A percentile compares a stretch with the other conserved stretches of the same genome.
phyloP scores from a whole-genome alignment of 2,113 vertebrate species.

The Silurus glanis region DNA sequence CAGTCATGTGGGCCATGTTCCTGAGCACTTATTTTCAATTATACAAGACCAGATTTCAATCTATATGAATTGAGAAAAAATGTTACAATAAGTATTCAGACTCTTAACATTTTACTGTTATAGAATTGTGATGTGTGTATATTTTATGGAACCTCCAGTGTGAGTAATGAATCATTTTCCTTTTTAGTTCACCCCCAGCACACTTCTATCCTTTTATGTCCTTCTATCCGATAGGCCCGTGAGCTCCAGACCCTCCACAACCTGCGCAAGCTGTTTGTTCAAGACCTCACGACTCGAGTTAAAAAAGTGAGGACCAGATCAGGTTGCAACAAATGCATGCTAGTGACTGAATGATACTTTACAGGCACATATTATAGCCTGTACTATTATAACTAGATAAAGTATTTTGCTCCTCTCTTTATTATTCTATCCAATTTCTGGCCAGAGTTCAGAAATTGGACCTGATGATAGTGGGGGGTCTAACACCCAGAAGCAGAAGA shows the following conservation, averaged over 20 bases:
- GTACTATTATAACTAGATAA: not conserved
- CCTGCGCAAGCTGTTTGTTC: slow-evolving; percentile 94
- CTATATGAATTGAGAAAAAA: not conserved
- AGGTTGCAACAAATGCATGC: not conserved
- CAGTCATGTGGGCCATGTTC: not conserved
- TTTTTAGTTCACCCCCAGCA: not conserved
- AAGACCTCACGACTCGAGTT: slow-evolving; percentile 93
- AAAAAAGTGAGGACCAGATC: slow-evolving; percentile 78
- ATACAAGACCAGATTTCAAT: not conserved
- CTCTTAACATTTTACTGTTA: not conserved
- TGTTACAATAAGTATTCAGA: no score
- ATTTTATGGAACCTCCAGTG: not conserved
- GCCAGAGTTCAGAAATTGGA: slow-evolving; percentile 89
- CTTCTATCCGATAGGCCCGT: slow-evolving; percentile 73
- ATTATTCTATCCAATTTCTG: slow-evolving; percentile 10
- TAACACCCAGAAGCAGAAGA: slow-evolving; percentile 93
- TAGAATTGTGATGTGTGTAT: not conserved
- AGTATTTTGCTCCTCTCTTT: not conserved
- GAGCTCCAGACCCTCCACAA: slow-evolving; percentile 97
- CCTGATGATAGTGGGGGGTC: slow-evolving; percentile 91
- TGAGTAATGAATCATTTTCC: not conserved
- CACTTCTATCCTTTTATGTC: not conserved
- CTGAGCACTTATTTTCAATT: not conserved
- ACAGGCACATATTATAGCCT: not conserved
- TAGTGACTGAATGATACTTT: not conserved